Evolutionary conservation across 2,113 vertebrate genomes (phyloP).

Genomic region (Pleuronectes platessa): DNA sequence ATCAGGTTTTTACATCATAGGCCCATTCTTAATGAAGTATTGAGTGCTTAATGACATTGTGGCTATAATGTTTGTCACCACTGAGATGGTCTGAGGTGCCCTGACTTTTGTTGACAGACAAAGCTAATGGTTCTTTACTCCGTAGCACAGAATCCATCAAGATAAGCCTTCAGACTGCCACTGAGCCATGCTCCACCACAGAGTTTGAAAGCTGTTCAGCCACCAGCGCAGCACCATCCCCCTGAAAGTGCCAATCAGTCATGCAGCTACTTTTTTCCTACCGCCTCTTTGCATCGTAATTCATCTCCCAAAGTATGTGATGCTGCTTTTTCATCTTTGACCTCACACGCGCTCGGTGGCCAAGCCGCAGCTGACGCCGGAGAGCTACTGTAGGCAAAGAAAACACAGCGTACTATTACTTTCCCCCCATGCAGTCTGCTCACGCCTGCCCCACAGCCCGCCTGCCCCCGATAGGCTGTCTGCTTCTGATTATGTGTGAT

Average conservation of each 20-base stretch:
- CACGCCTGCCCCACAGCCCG: slow-evolving; percentile 50
- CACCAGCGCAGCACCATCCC: slow-evolving; percentile 28
- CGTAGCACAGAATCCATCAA: slow-evolving; percentile 74
- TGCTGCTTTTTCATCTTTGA: slow-evolving; percentile 75
- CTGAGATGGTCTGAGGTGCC: slow-evolving; percentile 32
- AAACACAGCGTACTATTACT: slow-evolving; percentile 75
- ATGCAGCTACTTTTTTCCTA: slow-evolving; percentile 55
- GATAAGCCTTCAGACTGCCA: slow-evolving; percentile 65
- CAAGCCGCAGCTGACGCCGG: slow-evolving; percentile 78
- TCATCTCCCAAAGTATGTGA: slow-evolving; percentile 73
- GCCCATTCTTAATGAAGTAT: slow-evolving; percentile 33
- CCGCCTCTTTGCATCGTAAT: slow-evolving; percentile 64
- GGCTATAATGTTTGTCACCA: slow-evolving; percentile 28
- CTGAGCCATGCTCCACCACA: slow-evolving; percentile 61
- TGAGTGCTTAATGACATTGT: slow-evolving; percentile 28
- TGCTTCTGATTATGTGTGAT: slow-evolving; percentile 82
- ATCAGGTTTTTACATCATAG: slow-evolving; percentile 30
- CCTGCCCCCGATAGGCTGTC: slow-evolving; percentile 59
- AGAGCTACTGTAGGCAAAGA: slow-evolving; percentile 81
- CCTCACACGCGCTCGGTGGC: slow-evolving; percentile 70
- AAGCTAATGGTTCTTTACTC: slow-evolving; percentile 62
- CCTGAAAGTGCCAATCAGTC: slow-evolving; percentile 64
- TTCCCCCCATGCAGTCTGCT: slow-evolving; percentile 64
- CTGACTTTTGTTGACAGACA: slow-evolving; percentile 62
- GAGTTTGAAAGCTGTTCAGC: slow-evolving; percentile 56